Base-by-base conservation (phyloP, 2,113 vertebrate genomes). In the Psammodynastes pulverulentus region DNA sequence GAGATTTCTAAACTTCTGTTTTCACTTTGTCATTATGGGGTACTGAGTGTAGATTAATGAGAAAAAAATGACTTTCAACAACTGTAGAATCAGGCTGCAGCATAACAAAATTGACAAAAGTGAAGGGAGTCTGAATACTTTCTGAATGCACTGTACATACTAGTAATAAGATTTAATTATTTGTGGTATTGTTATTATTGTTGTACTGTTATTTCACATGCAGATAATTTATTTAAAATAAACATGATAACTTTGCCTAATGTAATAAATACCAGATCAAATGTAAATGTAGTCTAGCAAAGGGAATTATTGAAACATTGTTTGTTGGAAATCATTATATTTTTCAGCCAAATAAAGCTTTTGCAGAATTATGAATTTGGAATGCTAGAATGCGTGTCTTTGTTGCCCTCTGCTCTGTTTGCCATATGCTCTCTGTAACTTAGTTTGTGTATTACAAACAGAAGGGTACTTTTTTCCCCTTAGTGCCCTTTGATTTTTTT, bases 391-490 rank as follows among this genome's bases (percentile, higher is more conserved):
- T 62, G 15, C 23, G 13, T 52, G 23, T 62, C 10, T 19, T 89
- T 3, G 51, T n/a, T 17, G 3, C 9, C n/a, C 13, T n/a, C 24
- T 88, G 26, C 90, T 90, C 85, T 0, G 0, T 49, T 90, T 88
- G 92, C 90, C 92, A 90, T 85, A 23, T 39, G 84, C 72, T 90
- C 39, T 72, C 8, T 72, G 54, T 89, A 92, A 92, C 15, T 51
- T 67, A 56, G 29, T 89, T 92, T 62, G 72, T 89, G 72, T 84
- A 67, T 88, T 48, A 67, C 52, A 4, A 1, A 87, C 54, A 0
- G 0, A 29, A n/a, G 29, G 7, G 29, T 23, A 39, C 0, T 26
- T 93, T 53, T n/a, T 93, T 56, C n/a, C 90, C 6, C 17, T 92
- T 79, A 0, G 0, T 5, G 4, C 9, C 45, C 24, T 49, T 51